phyloP scores from a whole-genome alignment of 2,113 vertebrate species.

The Brachypteracias leptosomus region DNA sequence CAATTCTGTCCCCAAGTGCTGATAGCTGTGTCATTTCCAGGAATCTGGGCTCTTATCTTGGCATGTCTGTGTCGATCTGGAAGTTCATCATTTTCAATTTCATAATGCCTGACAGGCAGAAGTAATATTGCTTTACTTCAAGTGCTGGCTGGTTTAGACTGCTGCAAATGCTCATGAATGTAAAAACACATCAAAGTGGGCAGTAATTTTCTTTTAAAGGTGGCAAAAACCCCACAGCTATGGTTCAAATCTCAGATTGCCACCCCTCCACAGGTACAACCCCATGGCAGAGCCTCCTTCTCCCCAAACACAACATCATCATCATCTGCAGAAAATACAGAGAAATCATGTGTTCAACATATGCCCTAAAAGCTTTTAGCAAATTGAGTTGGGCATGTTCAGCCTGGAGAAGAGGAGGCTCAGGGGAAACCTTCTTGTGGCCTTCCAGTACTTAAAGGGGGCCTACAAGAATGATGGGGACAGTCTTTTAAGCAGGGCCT shows the following conservation, averaged over 20 bases:
- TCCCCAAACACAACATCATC: not conserved
- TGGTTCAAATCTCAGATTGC: not conserved
- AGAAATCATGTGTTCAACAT: not conserved
- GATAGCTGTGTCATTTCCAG: not conserved
- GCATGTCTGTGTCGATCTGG: not conserved
- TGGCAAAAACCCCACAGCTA: not conserved
- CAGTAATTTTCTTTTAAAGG: not conserved
- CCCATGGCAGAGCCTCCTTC: fast-evolving
- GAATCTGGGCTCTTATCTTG: not conserved
- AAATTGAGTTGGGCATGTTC: not conserved
- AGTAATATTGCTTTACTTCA: not conserved
- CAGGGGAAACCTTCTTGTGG: not conserved
- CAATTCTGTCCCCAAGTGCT: not conserved
- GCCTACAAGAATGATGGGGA: not conserved
- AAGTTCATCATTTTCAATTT: not conserved
- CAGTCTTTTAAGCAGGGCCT: not conserved
- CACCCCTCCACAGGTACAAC: not conserved
- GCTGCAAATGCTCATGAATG: not conserved
- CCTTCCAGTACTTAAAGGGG: not conserved
- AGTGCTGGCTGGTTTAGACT: not conserved
- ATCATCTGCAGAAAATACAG: not conserved
- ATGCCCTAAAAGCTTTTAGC: not conserved
- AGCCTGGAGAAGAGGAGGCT: not conserved
- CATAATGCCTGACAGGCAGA: not conserved
- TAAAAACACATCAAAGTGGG: fast-evolving